Percentiles rank a stretch among this genome's conserved stretches.
Conservation (phyloP, 30 jellyfish, hydroid and myxozoan species). For the Phacellophora camtschatica region DNA sequence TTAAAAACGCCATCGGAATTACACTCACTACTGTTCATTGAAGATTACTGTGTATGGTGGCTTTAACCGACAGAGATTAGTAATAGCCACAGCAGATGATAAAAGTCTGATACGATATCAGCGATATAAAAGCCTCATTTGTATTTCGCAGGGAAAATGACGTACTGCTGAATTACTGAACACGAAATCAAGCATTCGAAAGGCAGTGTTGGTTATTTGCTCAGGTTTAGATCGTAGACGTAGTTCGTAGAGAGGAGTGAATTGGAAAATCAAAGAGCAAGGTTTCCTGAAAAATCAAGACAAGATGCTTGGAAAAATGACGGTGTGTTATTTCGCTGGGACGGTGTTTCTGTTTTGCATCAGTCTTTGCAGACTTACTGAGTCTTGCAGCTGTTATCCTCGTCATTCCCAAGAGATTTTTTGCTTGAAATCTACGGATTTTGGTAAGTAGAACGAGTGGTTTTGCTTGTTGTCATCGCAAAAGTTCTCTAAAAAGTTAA, state of each 20-base stretch:
- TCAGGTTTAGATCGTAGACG: neutral
- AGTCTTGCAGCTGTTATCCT: constrained; percentile 55
- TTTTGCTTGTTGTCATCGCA: too few relatives aligned
- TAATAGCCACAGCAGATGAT: constrained; percentile 30
- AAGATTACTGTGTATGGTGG: constrained; percentile 37
- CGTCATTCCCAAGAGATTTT: constrained; percentile 53
- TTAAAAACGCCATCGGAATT: constrained; percentile 21
- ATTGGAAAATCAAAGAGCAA: neutral
- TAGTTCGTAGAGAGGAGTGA: neutral
- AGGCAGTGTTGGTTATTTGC: neutral
- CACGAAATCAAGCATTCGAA: neutral
- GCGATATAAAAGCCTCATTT: constrained; percentile 14
- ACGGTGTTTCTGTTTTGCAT: neutral
- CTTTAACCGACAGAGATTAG: constrained; percentile 22
- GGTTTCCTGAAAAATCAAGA: neutral
- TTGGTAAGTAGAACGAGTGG: constrained; percentile 21
- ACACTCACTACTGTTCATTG: neutral
- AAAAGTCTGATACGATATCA: neutral
- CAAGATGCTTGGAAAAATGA: neutral
- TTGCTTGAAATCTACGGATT: constrained; percentile 38
- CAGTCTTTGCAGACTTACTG: neutral
- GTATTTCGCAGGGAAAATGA: constrained; percentile 12
- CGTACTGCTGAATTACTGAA: neutral
- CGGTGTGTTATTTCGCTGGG: neutral
- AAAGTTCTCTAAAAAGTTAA: too few relatives aligned